Percentiles rank a stretch among this genome's conserved stretches.
Evolutionary conservation across 1,140 invertebrate species (phyloP).

Genomic region (Drosophila parabipectinata): DNA sequence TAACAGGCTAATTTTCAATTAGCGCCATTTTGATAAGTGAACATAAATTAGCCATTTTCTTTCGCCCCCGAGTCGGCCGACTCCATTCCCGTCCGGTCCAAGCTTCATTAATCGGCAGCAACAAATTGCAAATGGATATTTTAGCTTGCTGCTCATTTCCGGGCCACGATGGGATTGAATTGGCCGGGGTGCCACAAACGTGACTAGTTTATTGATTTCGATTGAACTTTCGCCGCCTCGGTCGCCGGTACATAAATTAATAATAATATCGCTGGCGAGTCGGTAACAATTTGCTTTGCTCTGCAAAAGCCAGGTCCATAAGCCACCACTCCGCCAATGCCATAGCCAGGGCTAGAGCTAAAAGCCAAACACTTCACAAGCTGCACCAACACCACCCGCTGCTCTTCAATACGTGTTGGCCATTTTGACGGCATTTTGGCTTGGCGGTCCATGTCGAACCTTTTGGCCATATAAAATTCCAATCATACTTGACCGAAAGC

Average conservation of each 20-base stretch:
- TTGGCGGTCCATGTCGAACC: slow-evolving; percentile 42
- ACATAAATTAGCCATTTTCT: slow-evolving; percentile 76
- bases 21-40: slow-evolving; percentile 79
- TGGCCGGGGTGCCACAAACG: slow-evolving; percentile 49
- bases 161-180: slow-evolving; percentile 25
- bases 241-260: slow-evolving; percentile 69
- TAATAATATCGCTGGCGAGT: slow-evolving; percentile 69
- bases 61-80: slow-evolving; percentile 1
- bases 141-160: slow-evolving; percentile 68
- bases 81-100: background rate
- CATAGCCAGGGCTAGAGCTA: slow-evolving; percentile 14
- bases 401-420: slow-evolving; percentile 64
- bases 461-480: slow-evolving; percentile 77
- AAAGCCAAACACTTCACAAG: slow-evolving; percentile 70
- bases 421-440: slow-evolving; percentile 56
- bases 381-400: slow-evolving; percentile 23
- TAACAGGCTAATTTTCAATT: slow-evolving; percentile 81
- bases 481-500: slow-evolving; percentile 81
- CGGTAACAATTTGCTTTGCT: slow-evolving; percentile 81
- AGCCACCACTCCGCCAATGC: background rate
- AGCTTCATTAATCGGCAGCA: slow-evolving; percentile 48
- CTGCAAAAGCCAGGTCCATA: slow-evolving; percentile 57
- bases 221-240: slow-evolving; percentile 52
- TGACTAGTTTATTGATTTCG: slow-evolving; percentile 79
- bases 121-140: slow-evolving; percentile 77